phyloP scores from a whole-genome alignment of 2,113 vertebrate species.

The Bufo gargarizans region DNA sequence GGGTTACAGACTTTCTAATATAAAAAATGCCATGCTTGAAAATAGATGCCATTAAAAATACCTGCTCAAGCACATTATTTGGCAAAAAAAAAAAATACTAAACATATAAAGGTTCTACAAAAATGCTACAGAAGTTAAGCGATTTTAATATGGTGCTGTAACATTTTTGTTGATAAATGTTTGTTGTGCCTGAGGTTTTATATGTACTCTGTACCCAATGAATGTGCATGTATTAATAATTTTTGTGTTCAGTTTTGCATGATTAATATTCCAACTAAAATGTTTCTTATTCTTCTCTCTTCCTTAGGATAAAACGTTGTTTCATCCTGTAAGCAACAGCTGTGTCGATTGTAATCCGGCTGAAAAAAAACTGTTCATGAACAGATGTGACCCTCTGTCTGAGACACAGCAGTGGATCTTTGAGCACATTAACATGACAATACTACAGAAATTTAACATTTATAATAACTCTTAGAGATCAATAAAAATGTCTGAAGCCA shows the following conservation, averaged over 20 bases:
- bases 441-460: constrained; percentile 85
- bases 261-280: background rate
- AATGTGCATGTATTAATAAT: background rate
- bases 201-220: too few species aligned
- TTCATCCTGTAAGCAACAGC: constrained; percentile 86
- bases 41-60: too few species aligned
- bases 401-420: constrained; percentile 91
- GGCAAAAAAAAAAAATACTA: too few species aligned
- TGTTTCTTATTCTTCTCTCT: constrained; percentile 57
- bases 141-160: too few species aligned
- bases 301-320: constrained; percentile 84
- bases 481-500: constrained; percentile 51
- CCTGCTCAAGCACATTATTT: too few species aligned
- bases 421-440: constrained; percentile 84
- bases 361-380: constrained; percentile 93
- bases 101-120: too few species aligned
- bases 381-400: constrained; percentile 85
- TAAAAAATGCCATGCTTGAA: too few species aligned
- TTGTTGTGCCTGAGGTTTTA: too few species aligned
- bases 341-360: constrained; percentile 86
- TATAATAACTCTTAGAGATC: constrained; percentile 71
- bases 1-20: too few species aligned
- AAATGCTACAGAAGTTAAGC: too few species aligned
- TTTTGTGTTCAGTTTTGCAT: background rate
- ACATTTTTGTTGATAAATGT: too few species aligned